A percentile compares a stretch with the other conserved stretches of the same genome.
Evolutionary conservation across 2,888 invertebrate species (phyloP).

Genomic region (Agrotis ipsilon): DNA sequence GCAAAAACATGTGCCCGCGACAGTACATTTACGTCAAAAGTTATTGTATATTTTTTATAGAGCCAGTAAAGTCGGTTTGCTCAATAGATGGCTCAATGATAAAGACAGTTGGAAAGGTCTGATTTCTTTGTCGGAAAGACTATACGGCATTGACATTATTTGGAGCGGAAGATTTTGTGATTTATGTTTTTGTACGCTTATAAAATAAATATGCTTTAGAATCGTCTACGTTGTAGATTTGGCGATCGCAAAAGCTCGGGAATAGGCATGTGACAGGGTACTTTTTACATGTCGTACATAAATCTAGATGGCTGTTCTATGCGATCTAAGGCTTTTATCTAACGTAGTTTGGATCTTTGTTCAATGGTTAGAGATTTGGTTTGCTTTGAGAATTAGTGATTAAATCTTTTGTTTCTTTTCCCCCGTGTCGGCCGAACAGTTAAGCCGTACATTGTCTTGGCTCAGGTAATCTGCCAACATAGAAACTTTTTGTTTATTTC

Average conservation of each 20-base stretch:
- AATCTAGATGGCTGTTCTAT: slow-evolving; percentile 12
- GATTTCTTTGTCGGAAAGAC: slow-evolving; percentile 66
- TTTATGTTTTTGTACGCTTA: slow-evolving; percentile 65
- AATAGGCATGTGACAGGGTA: slow-evolving; percentile 31
- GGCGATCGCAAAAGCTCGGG: slow-evolving; percentile 39
- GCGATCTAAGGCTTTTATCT: slow-evolving; percentile 20
- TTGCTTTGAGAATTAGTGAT: slow-evolving; percentile 27
- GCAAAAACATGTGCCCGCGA: slow-evolving; percentile 45
- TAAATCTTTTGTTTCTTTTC: slow-evolving; percentile 16
- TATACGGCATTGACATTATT: slow-evolving; percentile 65
- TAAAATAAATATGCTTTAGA: slow-evolving; percentile 63
- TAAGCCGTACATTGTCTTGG: background rate
- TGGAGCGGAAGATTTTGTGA: slow-evolving; percentile 69
- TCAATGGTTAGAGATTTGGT: slow-evolving; percentile 20
- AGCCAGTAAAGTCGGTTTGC: slow-evolving; percentile 67
- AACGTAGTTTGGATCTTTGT: slow-evolving; percentile 12
- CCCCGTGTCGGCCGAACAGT: background rate
- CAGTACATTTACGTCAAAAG: slow-evolving; percentile 51
- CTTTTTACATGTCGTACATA: slow-evolving; percentile 21
- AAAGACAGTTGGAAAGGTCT: slow-evolving; percentile 67
- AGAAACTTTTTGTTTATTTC: background rate
- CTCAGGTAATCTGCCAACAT: background rate
- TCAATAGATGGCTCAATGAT: slow-evolving; percentile 68
- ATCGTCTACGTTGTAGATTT: slow-evolving; percentile 31
- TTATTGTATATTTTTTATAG: slow-evolving; percentile 70